Evolutionary conservation across 2,797 vertebrate species (phyloP).

Genomic region (Eulemur coronatus): DNA sequence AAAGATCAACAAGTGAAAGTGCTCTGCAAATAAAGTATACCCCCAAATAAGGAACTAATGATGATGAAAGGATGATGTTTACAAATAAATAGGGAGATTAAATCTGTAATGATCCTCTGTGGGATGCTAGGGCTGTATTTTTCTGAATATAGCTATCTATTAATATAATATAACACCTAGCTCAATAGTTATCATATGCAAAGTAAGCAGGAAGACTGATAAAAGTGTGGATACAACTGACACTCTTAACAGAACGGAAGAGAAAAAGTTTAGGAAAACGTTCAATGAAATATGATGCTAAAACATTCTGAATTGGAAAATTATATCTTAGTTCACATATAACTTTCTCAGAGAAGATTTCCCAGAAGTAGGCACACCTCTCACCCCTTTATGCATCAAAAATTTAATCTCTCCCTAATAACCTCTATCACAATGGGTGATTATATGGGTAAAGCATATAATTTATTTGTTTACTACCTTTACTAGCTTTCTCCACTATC

Average conservation of each 20-base stretch:
- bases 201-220: background rate
- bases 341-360: constrained; percentile 42
- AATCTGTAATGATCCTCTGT: background rate
- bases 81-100: background rate
- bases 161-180: background rate
- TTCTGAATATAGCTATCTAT: background rate
- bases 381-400: constrained; percentile 5
- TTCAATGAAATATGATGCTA: background rate
- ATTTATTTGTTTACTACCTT: constrained; percentile 59
- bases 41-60: background rate
- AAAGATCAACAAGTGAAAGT: background rate
- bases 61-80: background rate
- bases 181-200: background rate
- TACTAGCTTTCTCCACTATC: background rate
- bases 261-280: background rate
- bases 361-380: background rate
- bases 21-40: background rate
- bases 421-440: constrained; percentile 46
- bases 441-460: constrained; percentile 58
- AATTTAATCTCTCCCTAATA: constrained; percentile 58
- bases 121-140: background rate
- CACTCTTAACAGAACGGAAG: background rate
- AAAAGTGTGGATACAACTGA: background rate
- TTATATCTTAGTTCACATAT: constrained; percentile 20
- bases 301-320: constrained; percentile 3